These are phyloP conservation scores for Ormia ochracea DNA, from an alignment of 2,888 invertebrate species.

Conservation along the genomic window DNA sequence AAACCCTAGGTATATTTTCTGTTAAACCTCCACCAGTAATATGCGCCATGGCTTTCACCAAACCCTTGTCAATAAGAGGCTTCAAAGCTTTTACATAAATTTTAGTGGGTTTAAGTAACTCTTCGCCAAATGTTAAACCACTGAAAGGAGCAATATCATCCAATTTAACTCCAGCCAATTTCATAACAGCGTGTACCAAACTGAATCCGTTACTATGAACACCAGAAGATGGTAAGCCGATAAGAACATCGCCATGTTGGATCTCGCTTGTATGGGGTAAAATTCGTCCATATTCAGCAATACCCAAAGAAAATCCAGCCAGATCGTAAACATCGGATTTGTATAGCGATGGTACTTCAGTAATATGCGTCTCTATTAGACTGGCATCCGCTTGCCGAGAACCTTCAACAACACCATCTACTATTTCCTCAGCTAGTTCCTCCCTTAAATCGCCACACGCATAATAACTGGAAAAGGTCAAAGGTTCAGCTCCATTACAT, in stretches of 20 bases:
- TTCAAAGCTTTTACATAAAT: conserved; percentile 90
- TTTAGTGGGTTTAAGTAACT: conserved; percentile 91
- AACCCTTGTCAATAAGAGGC: conserved; percentile 83
- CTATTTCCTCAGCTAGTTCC: conserved; percentile 79
- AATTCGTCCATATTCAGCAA: conserved; percentile 86
- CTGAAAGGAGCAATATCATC: conserved; percentile 85
- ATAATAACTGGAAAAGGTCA: conserved; percentile 97
- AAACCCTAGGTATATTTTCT: conserved; percentile 93
- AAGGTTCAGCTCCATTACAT: conserved; percentile 95
- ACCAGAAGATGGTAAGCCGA: conserved; percentile 94
- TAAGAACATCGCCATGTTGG: conserved; percentile 86
- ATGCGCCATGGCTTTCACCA: conserved; percentile 93
- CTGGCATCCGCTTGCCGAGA: conserved; percentile 89
- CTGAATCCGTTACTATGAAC: conserved; percentile 98
- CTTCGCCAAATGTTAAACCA: conserved; percentile 88
- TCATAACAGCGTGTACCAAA: conserved; percentile 90
- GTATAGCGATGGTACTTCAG: conserved; percentile 97
- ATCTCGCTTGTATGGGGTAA: conserved; percentile 86
- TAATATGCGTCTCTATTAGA: conserved; percentile 94
- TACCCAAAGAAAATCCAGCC: conserved; percentile 97
- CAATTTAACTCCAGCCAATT: conserved; percentile 82
- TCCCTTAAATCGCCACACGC: conserved; percentile 90
- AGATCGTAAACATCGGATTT: conserved; percentile 91
- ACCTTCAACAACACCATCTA: conserved; percentile 85
- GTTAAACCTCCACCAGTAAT: conserved; percentile 96